phyloP scores from a whole-genome alignment of 2,113 vertebrate genomes.

The Tychaedon coryphoeus region DNA sequence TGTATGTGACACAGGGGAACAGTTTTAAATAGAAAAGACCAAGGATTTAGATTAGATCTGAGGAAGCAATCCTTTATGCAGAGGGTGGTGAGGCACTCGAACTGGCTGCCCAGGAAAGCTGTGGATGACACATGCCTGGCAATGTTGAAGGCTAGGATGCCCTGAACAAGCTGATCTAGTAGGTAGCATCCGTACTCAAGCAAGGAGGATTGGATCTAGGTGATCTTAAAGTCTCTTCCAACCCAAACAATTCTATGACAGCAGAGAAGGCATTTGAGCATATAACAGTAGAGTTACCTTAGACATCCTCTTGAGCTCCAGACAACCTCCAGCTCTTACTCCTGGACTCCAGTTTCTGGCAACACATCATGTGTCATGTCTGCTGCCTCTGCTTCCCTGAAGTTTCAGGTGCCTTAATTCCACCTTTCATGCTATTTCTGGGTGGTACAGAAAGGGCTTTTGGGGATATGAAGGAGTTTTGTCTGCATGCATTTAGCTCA shows the following conservation, averaged over 20 bases:
- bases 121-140: not conserved
- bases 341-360: not conserved
- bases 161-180: not conserved
- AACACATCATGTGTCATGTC: rapidly evolving
- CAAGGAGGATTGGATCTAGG: not conserved
- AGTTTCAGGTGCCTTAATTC: not conserved
- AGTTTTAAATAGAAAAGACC: not conserved
- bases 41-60: not conserved
- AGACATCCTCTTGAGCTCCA: not conserved
- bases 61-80: not conserved
- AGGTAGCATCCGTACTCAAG: not conserved
- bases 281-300: not conserved
- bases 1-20: not conserved
- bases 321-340: not conserved
- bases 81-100: not conserved
- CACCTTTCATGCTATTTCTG: not conserved
- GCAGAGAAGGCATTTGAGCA: not conserved
- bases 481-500: not conserved
- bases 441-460: not conserved
- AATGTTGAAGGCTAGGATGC: not conserved
- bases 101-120: not conserved
- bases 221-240: not conserved
- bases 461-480: not conserved
- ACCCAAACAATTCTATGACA: not conserved
- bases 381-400: not conserved